These are phyloP conservation scores for Ahaetulla prasina DNA, from an alignment of 2,113 vertebrate species.

Conservation along the genomic window DNA sequence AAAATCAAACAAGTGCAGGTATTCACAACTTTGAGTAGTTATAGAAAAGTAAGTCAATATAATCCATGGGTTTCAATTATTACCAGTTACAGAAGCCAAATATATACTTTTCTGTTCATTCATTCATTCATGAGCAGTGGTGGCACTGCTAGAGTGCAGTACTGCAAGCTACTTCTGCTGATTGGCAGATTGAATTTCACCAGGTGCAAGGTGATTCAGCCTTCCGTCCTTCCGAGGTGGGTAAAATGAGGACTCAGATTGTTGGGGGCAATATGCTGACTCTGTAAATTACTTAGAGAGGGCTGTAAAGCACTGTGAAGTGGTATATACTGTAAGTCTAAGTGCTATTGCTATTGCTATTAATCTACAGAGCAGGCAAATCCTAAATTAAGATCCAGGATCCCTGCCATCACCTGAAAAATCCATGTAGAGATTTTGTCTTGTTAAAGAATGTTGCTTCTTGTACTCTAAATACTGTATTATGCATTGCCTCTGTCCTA, in stretches of 20 bases:
- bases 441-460: neutral
- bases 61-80: neutral
- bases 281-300: too few relatives aligned
- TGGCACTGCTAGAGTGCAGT: too few relatives aligned
- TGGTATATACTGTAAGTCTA: too few relatives aligned
- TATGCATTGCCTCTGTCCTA: neutral
- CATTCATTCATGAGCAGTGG: too few relatives aligned
- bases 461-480: neutral
- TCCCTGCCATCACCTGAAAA: neutral
- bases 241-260: too few relatives aligned
- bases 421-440: neutral
- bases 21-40: neutral
- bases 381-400: neutral
- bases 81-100: neutral
- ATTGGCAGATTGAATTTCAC: too few relatives aligned
- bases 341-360: too few relatives aligned
- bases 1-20: neutral
- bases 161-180: too few relatives aligned
- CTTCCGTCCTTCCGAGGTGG: too few relatives aligned
- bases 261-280: too few relatives aligned
- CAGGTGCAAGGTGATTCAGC: too few relatives aligned
- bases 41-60: neutral
- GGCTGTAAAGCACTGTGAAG: too few relatives aligned
- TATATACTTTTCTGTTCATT: neutral
- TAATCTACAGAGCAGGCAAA: neutral